Evolutionary conservation across 2,113 vertebrate species (phyloP).

Genomic region (Verasper variegatus): DNA sequence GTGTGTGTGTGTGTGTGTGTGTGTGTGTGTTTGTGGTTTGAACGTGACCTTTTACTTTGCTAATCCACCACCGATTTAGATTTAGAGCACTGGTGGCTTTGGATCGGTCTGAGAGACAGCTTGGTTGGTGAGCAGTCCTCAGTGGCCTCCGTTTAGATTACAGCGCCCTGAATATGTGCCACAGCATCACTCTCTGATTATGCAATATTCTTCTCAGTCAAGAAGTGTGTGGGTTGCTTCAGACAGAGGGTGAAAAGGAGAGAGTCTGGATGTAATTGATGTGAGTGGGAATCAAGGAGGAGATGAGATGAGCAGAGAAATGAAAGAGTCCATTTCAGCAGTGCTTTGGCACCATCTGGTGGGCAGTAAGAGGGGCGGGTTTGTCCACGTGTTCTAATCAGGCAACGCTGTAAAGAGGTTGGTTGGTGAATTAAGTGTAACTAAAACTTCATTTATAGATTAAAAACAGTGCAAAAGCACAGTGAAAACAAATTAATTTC

Average conservation of each 20-base stretch:
- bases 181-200: conserved; percentile 33
- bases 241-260: conserved; percentile 23
- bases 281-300: background rate
- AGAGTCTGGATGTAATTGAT: conserved; percentile 5
- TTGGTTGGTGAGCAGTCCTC: conserved; percentile 16
- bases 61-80: conserved; percentile 55
- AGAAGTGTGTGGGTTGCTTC: conserved; percentile 51
- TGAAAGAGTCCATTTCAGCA: background rate
- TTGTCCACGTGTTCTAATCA: no score
- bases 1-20: background rate
- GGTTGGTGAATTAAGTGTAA: no score
- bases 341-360: conserved; percentile 53
- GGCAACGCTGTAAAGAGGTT: no score
- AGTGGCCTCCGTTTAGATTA: conserved; percentile 31
- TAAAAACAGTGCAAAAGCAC: no score
- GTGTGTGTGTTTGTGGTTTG: conserved; percentile 20
- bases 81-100: conserved; percentile 34
- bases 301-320: conserved; percentile 1
- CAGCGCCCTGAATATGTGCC: conserved; percentile 16
- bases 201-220: conserved; percentile 39
- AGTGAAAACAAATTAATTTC: no score
- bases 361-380: conserved; percentile 9
- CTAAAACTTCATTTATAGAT: no score
- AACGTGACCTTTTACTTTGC: conserved; percentile 61
- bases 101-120: conserved; percentile 28